These are phyloP conservation scores for Himalopsyche tibetana DNA, from an alignment of 2,888 invertebrate species.

Conservation along the genomic window DNA sequence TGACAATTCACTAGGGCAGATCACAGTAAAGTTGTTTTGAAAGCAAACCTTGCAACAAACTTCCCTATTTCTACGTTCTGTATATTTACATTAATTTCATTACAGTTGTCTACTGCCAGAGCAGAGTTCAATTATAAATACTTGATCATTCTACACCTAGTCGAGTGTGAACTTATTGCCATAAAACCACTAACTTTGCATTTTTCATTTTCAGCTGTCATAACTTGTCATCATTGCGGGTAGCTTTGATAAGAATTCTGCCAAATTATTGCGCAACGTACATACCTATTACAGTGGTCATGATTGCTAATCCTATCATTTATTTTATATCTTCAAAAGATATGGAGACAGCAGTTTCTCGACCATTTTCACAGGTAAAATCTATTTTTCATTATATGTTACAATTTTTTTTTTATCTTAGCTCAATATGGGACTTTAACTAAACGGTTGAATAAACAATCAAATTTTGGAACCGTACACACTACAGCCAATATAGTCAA, in stretches of 20 bases:
- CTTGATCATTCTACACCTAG: too few relatives aligned
- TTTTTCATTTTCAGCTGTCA: slow-evolving; percentile 80
- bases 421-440: too few relatives aligned
- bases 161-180: too few relatives aligned
- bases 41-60: too few relatives aligned
- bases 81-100: neutral
- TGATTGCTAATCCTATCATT: slow-evolving; percentile 86
- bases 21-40: too few relatives aligned
- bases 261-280: slow-evolving; percentile 89
- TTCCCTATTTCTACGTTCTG: neutral
- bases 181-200: too few relatives aligned
- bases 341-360: slow-evolving; percentile 79
- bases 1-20: too few relatives aligned
- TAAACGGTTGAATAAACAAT: neutral
- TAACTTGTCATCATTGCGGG: slow-evolving; percentile 78
- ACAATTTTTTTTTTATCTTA: neutral
- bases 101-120: too few relatives aligned
- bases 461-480: neutral
- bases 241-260: slow-evolving; percentile 77
- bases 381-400: neutral
- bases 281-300: slow-evolving; percentile 83
- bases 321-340: slow-evolving; percentile 82
- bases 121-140: too few relatives aligned
- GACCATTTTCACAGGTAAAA: slow-evolving; percentile 74
- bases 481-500: too few relatives aligned